Conservation (phyloP, 1,140 invertebrate genomes). For the Amyelois transitella region DNA sequence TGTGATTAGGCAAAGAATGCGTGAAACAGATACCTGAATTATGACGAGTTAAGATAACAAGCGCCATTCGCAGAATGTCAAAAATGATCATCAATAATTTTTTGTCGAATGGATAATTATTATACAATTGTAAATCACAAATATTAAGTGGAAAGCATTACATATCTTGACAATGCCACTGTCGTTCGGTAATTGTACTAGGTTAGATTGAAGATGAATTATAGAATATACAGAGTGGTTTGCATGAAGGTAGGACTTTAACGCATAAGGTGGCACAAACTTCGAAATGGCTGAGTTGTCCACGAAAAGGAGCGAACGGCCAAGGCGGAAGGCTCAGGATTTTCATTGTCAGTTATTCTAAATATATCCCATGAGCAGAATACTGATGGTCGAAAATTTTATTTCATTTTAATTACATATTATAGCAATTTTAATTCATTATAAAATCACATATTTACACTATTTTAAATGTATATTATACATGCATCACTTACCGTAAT, state of each 20-base stretch:
- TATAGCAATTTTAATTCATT: constrained; percentile 30
- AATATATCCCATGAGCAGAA: constrained; percentile 38
- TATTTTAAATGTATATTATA: constrained; percentile 70
- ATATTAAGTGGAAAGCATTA: constrained; percentile 16
- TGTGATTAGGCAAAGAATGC: constrained; percentile 69
- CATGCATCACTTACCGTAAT: constrained; percentile 62
- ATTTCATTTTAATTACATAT: not conserved
- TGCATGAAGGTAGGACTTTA: not conserved
- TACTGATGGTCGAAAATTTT: constrained; percentile 16
- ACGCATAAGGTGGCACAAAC: constrained; percentile 4
- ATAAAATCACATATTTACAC: constrained; percentile 69
- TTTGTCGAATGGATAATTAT: constrained; percentile 8
- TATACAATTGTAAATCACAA: constrained; percentile 15
- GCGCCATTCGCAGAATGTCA: not conserved
- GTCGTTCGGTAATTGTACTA: constrained; percentile 22
- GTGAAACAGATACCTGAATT: constrained; percentile 59
- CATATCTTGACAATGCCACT: constrained; percentile 29
- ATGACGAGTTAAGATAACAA: constrained; percentile 27
- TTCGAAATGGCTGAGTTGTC: not conserved
- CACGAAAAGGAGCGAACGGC: not conserved
- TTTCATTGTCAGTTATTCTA: constrained; percentile 16
- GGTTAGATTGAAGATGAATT: constrained; percentile 7
- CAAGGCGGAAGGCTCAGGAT: not conserved
- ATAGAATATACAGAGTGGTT: not conserved
- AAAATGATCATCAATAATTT: constrained; percentile 1